Evolutionary conservation across 2,113 vertebrate species (phyloP).

Genomic region (Tragelaphus strepsiceros): DNA sequence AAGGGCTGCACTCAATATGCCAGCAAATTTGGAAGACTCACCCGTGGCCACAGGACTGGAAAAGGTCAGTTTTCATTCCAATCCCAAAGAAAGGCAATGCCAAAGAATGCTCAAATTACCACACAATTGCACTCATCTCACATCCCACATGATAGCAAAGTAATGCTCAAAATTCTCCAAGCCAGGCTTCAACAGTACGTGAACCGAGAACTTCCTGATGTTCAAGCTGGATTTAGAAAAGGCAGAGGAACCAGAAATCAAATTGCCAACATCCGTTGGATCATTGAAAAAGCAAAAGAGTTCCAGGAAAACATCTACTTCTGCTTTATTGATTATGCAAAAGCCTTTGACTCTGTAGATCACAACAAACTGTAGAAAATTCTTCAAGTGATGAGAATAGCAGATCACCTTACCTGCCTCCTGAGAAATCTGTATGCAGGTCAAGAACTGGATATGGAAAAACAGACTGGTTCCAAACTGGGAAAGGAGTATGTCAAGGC

Average conservation of each 20-base stretch:
- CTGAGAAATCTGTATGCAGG: neutral
- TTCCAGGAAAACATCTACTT: neutral
- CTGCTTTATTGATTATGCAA: neutral
- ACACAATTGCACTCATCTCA: neutral
- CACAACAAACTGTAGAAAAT: neutral
- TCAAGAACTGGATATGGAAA: neutral
- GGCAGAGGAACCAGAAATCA: neutral
- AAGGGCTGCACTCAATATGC: neutral
- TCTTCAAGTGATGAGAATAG: neutral
- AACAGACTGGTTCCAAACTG: neutral
- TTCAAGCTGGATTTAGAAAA: neutral
- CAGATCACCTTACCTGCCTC: neutral
- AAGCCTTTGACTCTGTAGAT: neutral
- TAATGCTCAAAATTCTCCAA: neutral
- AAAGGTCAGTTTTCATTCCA: neutral
- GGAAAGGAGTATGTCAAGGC: neutral
- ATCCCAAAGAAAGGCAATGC: neutral
- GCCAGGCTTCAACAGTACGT: neutral
- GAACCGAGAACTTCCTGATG: neutral
- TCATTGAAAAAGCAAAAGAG: neutral
- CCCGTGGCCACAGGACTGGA: neutral
- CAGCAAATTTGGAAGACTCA: neutral
- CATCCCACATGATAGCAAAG: neutral
- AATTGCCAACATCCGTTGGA: rapidly evolving
- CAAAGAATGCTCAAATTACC: neutral